A percentile compares a stretch with the other conserved stretches of the same genome.
These are phyloP conservation scores for Ashinkailepas kermadecensis DNA, from an alignment of 2,888 invertebrate genomes.

Conservation along the genomic window DNA sequence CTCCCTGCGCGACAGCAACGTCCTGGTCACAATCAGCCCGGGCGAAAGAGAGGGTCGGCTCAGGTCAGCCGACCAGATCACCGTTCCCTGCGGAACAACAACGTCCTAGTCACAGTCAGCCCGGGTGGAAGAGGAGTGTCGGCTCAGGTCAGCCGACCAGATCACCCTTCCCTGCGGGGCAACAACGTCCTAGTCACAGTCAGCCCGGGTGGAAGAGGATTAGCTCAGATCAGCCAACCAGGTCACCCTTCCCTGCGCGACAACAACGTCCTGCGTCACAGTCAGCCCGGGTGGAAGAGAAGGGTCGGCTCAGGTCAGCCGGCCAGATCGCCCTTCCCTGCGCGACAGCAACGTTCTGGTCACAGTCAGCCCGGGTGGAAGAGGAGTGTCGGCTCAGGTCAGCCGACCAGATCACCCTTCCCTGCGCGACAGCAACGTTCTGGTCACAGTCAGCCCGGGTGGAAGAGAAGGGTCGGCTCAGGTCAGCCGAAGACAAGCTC, in stretches of 20 bases:
- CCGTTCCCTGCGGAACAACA: slow-evolving; percentile 41
- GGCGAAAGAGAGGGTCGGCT: not conserved
- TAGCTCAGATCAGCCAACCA: slow-evolving; percentile 93
- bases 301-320: not conserved
- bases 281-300: not conserved
- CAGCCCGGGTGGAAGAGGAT: not conserved
- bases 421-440: too few relatives aligned
- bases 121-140: too few relatives aligned
- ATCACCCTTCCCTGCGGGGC: slow-evolving; percentile 58
- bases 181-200: not conserved
- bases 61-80: slow-evolving; percentile 39
- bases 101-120: not conserved
- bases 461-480: not conserved
- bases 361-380: not conserved
- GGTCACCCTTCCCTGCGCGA: slow-evolving; percentile 59
- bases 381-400: too few relatives aligned
- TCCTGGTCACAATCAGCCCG: too few relatives aligned
- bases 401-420: slow-evolving; percentile 83
- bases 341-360: too few relatives aligned
- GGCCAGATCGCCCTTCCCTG: slow-evolving; percentile 46
- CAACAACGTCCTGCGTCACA: too few relatives aligned
- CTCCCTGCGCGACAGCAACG: slow-evolving; percentile 40
- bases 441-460: not conserved
- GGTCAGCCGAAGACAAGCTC: too few relatives aligned
- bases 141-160: too few relatives aligned